Percentiles rank a stretch among this genome's conserved stretches.
Conservation (phyloP, 2,797 vertebrate species). For the Carduelis carduelis region DNA sequence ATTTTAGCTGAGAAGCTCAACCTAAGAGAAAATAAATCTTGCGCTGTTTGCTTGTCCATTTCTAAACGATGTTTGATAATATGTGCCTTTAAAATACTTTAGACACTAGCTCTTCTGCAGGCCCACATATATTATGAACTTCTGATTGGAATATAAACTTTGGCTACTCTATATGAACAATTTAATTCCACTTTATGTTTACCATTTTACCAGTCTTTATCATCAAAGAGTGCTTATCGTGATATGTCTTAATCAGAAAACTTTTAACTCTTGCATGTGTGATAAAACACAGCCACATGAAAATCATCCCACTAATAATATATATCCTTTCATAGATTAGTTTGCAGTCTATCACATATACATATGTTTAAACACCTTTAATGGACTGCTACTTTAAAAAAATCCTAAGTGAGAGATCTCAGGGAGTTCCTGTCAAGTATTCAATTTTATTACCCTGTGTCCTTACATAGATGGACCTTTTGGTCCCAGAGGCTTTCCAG, state of each 20-base stretch:
- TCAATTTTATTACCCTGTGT: not conserved
- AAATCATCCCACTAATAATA: not conserved
- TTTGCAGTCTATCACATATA: not conserved
- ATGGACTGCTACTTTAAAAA: not conserved
- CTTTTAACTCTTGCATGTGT: not conserved
- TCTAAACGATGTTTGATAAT: not conserved
- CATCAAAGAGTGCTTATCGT: not conserved
- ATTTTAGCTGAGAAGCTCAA: not conserved
- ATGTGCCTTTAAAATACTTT: not conserved
- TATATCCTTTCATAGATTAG: not conserved
- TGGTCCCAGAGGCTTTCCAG: fast-evolving
- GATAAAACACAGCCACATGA: not conserved
- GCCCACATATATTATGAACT: too few relatives aligned
- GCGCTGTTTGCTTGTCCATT: not conserved
- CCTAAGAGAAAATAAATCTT: not conserved
- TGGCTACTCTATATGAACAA: not conserved
- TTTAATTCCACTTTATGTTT: not conserved
- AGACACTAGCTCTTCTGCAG: not conserved
- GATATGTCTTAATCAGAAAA: not conserved
- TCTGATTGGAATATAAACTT: not conserved
- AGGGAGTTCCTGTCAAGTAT: not conserved
- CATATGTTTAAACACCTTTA: not conserved
- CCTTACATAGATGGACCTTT: not conserved
- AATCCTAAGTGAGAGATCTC: not conserved
- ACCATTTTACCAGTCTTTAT: not conserved